Percentiles rank a stretch among this genome's conserved stretches.
Conservation (phyloP, 2,888 invertebrate genomes). For the Chloroclysta siterata region DNA sequence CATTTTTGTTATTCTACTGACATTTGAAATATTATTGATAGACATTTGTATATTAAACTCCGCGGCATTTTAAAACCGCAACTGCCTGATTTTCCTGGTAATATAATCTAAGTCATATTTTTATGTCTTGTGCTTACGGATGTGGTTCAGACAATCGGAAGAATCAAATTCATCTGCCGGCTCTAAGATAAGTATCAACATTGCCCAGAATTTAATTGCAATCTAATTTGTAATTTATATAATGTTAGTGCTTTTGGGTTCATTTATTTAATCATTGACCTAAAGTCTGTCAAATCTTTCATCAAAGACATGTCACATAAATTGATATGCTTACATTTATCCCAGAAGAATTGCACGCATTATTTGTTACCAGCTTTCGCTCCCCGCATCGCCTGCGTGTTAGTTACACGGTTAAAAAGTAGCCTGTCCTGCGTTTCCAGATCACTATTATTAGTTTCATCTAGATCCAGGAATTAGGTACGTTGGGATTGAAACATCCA, state of each 20-base stretch:
- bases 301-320: no score
- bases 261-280: not conserved
- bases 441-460: no score
- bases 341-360: no score
- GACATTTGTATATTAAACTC: not conserved
- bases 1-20: conserved; percentile 1
- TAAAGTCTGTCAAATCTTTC: not conserved
- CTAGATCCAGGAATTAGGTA: no score
- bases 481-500: no score
- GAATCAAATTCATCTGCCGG: conserved; percentile 16
- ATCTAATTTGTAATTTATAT: not conserved
- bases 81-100: conserved; percentile 5
- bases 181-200: conserved; percentile 16
- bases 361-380: no score
- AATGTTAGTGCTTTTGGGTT: conserved; percentile 15
- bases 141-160: conserved; percentile 25
- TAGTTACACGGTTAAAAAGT: no score
- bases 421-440: no score
- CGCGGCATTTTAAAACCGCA: conserved; percentile 11
- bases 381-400: no score
- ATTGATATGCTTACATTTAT: no score
- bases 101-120: conserved; percentile 11
- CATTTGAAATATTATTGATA: conserved; percentile 1
- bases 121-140: conserved; percentile 8
- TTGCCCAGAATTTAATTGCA: conserved; percentile 8